Evolutionary conservation across 2,113 vertebrate species (phyloP), one percentile per base, ranked within the genome.

Genomic region (Centrocercus urophasianus): DNA sequence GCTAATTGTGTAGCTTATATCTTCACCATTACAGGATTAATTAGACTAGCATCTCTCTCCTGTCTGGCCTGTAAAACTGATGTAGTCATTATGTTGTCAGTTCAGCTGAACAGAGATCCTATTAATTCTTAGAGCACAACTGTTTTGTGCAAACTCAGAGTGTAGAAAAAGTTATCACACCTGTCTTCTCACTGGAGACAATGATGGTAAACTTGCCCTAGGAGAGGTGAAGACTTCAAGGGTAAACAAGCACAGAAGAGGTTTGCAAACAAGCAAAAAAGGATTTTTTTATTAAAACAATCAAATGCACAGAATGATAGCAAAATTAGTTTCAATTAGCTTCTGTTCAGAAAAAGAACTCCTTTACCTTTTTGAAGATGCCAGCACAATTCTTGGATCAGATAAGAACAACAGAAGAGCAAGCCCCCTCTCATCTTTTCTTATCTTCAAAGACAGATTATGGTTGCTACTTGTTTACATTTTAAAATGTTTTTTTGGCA

Each of bases 371-470:
- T 95, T 89, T 18, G 90, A 87, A 80, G 20, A 73, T 47, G 15
- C 7, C 52, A 85, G 40, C 18, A 47, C 11, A 87, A 57, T 73
- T 95, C 8, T 84, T 86, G 56, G 24, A 80, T 91, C n/a, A 77
- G 87, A 85, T 86, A 69, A 77, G 12, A 92, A 74, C 30, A 89
- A 74, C 10, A 79, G 50, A 94, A 42, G 12, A 65, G 7, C 40
- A 91, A 91, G 17, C 1, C 36, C n/a, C 20, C 11, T 89, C 77
- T 89, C 73, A 69, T 76, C 34, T 89, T 6, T 79, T 86, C 40
- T 84, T 79, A 65, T 67, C 52, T 90, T 43, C 11, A 56, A 89
- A 91, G 66, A 56, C 61, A 92, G 50, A 60, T 56, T 86, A 59
- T 93, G 69, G 73, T 69, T 86, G 7, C 17, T 74, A 50, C 12